Conservation (phyloP, 2,888 invertebrate genomes). For the Eurytoma californica region DNA sequence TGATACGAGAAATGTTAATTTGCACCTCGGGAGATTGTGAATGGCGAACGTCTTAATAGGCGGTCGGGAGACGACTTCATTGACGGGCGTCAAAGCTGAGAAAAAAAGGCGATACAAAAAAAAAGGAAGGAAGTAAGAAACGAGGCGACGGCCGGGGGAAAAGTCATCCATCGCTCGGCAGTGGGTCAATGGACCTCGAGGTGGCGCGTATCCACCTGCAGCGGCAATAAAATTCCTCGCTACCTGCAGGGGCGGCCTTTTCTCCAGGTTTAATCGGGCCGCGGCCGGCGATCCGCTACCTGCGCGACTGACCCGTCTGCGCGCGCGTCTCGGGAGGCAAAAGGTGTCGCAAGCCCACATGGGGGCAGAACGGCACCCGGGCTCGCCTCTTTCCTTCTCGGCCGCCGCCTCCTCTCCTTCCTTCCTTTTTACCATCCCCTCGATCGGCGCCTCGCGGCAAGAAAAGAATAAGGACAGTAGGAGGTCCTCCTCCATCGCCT, state of each 20-base stretch:
- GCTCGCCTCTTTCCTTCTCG: too few species aligned
- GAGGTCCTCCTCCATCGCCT: constrained; percentile 43
- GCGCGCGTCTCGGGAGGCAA: constrained; percentile 29
- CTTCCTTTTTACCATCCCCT: constrained; percentile 22
- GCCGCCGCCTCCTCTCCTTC: constrained; percentile 20
- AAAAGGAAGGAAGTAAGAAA: not conserved
- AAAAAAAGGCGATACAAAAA: not conserved
- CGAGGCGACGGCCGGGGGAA: constrained; percentile 32
- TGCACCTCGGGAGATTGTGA: constrained; percentile 14
- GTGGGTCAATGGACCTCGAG: constrained; percentile 44
- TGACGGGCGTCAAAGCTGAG: not conserved
- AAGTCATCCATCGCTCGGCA: constrained; percentile 44
- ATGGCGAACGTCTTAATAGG: constrained; percentile 36
- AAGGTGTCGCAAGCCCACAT: constrained; percentile 58
- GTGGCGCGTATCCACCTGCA: constrained; percentile 48
- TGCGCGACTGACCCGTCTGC: constrained; percentile 20
- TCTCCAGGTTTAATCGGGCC: constrained; percentile 54
- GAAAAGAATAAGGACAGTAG: constrained; percentile 51
- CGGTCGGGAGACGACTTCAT: not conserved
- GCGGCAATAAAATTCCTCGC: constrained; percentile 50
- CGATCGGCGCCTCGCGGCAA: constrained; percentile 56
- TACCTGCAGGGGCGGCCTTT: constrained; percentile 55
- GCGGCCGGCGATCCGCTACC: constrained; percentile 7
- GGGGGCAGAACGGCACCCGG: constrained; percentile 16
- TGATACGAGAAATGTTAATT: constrained; percentile 37